Evolutionary conservation across 2,797 vertebrate genomes (phyloP), one percentile per base, ranked within the genome.

Genomic region (Pempheris klunzingeri): DNA sequence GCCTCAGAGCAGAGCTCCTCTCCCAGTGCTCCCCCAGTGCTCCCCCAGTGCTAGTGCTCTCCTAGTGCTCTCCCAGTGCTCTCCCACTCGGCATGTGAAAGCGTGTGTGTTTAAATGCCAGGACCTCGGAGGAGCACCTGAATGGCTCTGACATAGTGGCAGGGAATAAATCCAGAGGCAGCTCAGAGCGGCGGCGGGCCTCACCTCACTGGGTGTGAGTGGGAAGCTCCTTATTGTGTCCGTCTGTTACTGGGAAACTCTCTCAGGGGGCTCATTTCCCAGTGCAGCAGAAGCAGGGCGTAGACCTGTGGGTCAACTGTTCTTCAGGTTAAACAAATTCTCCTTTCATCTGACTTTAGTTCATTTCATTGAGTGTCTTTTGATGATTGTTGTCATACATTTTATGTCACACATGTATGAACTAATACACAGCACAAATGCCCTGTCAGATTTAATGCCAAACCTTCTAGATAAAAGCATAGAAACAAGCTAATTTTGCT

Each of bases 61-160:
- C 32, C 60, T 26, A 58, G 30, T 44, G 54, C 28, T 57, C 66
- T 74, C 28, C 32, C 36, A 30, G 26, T 7, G 39, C 57, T 46
- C 50, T 41, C 58, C 55, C 70, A 24, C 55, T 71, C 65, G 61
- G 69, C 75, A n/a, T 70, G 47, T 32, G n/a, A n/a, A n/a, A 22
- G 71, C 69, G 62, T 73, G 75, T 60, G 59, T 54, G 74, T 88
- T 80, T 76, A 91, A 91, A 92, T 87, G 88, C 77, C 87, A 81
- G 70, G 79, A 74, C 70, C 78, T 73, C 0, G 3, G 76, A 74
- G 28, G 74, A 86, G 44, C 70, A 71, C 69, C 87, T 83, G 84
- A 86, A 78, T 63, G 70, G 52, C 64, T 80, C 71, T 82, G 55
- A 46, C 86, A 81, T 87, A 81, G 87, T 60, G 76, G 52, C 44